phyloP scores from a whole-genome alignment of 2,797 vertebrate species.

The Fringilla coelebs region DNA sequence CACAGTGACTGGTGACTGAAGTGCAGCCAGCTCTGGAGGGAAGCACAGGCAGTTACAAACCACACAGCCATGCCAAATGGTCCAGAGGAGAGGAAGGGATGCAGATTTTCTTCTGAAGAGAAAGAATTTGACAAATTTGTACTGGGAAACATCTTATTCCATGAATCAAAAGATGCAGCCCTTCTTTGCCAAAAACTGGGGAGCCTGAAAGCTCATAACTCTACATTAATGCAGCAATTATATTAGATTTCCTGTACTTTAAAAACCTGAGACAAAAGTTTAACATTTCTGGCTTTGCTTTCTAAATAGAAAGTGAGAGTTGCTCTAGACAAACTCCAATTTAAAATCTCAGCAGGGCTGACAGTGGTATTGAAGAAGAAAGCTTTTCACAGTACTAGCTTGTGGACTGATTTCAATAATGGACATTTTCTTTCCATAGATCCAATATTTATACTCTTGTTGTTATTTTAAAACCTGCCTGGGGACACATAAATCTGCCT shows the following conservation, averaged over 20 bases:
- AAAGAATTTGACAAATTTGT: not conserved
- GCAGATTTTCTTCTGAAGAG: not conserved
- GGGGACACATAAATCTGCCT: not conserved
- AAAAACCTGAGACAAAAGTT: not conserved
- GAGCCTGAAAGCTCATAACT: conserved; percentile 5
- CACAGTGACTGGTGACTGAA: not conserved
- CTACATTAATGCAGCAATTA: not conserved
- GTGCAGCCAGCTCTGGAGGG: not conserved
- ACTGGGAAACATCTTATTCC: not conserved
- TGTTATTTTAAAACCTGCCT: conserved; percentile 25
- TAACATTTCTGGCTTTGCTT: conserved; percentile 16
- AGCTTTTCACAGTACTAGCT: not conserved
- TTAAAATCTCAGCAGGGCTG: conserved; percentile 28
- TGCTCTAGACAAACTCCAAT: conserved; percentile 40
- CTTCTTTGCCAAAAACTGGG: not conserved
- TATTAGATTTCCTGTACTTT: conserved; percentile 14
- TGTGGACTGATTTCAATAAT: conserved; percentile 25
- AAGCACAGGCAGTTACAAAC: not conserved
- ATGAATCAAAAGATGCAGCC: not conserved
- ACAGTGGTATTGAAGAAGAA: conserved; percentile 21
- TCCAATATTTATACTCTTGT: conserved; percentile 27
- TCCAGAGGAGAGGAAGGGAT: not conserved
- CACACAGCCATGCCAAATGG: not conserved
- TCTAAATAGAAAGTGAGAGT: conserved; percentile 31
- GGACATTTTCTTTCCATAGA: conserved; percentile 2